phyloP scores from a whole-genome alignment of 2,888 invertebrate genomes.

The Rhamphomyia laevipes region DNA sequence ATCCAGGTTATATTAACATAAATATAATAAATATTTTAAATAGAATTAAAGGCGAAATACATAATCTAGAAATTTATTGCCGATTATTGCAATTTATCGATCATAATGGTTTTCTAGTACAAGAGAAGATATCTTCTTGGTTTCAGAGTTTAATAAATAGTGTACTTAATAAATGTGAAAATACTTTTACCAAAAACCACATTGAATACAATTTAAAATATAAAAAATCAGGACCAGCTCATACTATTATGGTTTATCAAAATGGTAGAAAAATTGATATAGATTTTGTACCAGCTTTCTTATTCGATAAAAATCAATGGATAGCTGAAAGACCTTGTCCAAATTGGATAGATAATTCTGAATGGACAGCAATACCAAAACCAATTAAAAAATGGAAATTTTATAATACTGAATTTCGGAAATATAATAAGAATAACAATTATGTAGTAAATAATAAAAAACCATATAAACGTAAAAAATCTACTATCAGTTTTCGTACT shows the following conservation, averaged over 20 bases:
- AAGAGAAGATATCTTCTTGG: slow-evolving; percentile 22
- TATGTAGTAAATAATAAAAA: no score
- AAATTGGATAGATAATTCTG: slow-evolving; percentile 13
- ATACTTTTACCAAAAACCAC: slow-evolving; percentile 11
- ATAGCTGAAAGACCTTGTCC: slow-evolving; percentile 6
- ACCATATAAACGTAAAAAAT: background rate
- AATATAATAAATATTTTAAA: slow-evolving; percentile 21
- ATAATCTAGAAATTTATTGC: slow-evolving; percentile 12
- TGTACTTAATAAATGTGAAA: slow-evolving; percentile 11
- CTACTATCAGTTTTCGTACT: slow-evolving; percentile 22
- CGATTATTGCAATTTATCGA: slow-evolving; percentile 18
- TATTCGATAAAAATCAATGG: slow-evolving; percentile 13
- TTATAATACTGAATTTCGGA: no score
- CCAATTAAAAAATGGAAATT: no score
- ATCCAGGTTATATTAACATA: slow-evolving; percentile 24
- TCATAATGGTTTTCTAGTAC: slow-evolving; percentile 17
- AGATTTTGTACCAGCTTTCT: slow-evolving; percentile 28
- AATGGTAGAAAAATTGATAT: slow-evolving; percentile 18
- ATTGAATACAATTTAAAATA: slow-evolving; percentile 14
- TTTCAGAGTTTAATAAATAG: slow-evolving; percentile 17
- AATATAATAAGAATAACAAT: no score
- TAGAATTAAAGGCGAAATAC: slow-evolving; percentile 16
- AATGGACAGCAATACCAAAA: slow-evolving; percentile 30
- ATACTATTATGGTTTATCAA: slow-evolving; percentile 21
- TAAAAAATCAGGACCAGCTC: slow-evolving; percentile 24